Conservation (phyloP, 2,113 vertebrate genomes). For the Hippocampus barbouri region DNA sequence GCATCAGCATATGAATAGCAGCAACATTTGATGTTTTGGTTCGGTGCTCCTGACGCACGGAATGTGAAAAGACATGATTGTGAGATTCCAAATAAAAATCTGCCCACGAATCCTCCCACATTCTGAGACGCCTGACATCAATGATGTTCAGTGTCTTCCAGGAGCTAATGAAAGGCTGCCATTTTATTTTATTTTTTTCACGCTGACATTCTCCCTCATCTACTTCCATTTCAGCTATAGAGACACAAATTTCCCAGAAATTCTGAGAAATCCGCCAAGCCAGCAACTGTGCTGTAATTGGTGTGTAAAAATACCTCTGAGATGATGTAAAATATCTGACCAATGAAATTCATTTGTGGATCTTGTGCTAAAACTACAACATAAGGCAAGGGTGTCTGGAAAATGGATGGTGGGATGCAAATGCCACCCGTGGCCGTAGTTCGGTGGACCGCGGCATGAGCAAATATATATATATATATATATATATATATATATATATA, state of each 20-base stretch:
- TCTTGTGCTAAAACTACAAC: background rate
- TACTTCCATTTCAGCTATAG: slow-evolving; percentile 21
- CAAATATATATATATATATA: too few relatives aligned
- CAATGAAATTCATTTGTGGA: background rate
- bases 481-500: too few relatives aligned
- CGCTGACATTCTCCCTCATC: slow-evolving; percentile 26
- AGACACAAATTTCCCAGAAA: slow-evolving; percentile 24
- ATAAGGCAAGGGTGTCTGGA: background rate
- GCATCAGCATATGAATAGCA: slow-evolving; percentile 46
- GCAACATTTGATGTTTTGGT: slow-evolving; percentile 56
- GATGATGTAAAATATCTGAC: background rate
- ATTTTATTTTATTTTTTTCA: slow-evolving; percentile 20
- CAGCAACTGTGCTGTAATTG: slow-evolving; percentile 14
- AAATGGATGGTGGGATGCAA: too few relatives aligned
- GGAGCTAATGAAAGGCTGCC: slow-evolving; percentile 41
- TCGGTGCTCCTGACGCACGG: slow-evolving; percentile 39
- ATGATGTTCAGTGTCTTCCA: slow-evolving; percentile 40
- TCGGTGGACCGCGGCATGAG: too few relatives aligned
- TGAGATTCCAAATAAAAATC: slow-evolving; percentile 46
- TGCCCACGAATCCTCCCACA: slow-evolving; percentile 50
- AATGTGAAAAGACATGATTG: slow-evolving; percentile 45
- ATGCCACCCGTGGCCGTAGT: too few relatives aligned
- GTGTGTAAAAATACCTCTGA: slow-evolving; percentile 5
- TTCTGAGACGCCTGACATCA: slow-evolving; percentile 47
- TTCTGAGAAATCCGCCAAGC: slow-evolving; percentile 15